Evolutionary conservation across 2,113 vertebrate genomes (phyloP).

Genomic region (Barnardius zonarius): DNA sequence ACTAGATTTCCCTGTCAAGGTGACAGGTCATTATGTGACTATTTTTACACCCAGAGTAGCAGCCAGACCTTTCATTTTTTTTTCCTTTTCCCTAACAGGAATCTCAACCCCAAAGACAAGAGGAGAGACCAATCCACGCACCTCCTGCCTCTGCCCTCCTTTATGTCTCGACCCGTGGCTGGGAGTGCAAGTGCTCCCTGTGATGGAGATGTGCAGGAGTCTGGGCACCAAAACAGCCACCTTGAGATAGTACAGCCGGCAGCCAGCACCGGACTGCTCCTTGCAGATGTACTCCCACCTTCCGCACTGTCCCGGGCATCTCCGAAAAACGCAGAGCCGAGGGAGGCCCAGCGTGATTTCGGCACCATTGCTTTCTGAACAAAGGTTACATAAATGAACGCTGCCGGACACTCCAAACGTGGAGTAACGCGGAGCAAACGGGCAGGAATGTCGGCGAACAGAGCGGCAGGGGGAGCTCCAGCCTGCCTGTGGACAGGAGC

Average conservation of each 20-base stretch:
- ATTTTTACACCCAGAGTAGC: neutral
- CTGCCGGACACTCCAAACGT: neutral
- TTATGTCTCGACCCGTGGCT: fast-evolving
- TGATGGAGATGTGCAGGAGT: neutral
- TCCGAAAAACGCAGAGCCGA: neutral
- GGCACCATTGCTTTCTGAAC: neutral
- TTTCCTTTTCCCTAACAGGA: neutral
- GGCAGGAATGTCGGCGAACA: neutral
- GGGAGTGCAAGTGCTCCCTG: fast-evolving
- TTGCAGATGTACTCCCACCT: neutral
- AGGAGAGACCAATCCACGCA: neutral
- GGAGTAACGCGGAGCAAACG: neutral
- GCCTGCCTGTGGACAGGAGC: neutral
- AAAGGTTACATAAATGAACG: neutral
- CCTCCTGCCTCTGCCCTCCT: neutral
- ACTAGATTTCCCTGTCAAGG: neutral
- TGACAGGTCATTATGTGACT: neutral
- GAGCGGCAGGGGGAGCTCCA: conserved; percentile 77
- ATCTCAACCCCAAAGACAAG: neutral
- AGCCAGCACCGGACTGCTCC: neutral
- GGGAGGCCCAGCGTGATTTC: fast-evolving
- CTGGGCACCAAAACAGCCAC: neutral
- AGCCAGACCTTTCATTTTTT: neutral
- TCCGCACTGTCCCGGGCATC: neutral
- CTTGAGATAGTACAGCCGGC: fast-evolving